These are phyloP conservation scores for Potorous gilbertii DNA, from an alignment of 2,797 vertebrate species.

Conservation along the genomic window DNA sequence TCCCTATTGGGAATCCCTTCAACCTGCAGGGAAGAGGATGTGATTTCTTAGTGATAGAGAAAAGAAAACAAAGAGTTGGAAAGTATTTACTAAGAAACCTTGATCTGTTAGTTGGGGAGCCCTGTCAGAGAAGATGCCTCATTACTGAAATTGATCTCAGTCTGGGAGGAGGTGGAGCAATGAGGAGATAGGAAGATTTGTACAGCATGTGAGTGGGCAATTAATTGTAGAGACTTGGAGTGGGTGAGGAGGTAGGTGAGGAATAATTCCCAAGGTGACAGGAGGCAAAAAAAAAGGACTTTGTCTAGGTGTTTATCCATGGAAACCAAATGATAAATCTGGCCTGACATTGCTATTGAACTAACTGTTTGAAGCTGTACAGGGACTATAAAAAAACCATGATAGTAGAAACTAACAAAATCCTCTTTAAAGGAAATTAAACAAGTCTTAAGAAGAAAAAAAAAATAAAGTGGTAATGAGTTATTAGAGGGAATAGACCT, in stretches of 20 bases:
- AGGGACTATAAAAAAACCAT: slow-evolving; percentile 39
- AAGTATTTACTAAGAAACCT: background rate
- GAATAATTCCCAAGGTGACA: slow-evolving; percentile 8
- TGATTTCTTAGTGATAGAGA: slow-evolving; percentile 4
- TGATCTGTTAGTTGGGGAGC: background rate
- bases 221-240: slow-evolving; percentile 6
- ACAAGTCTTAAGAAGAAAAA: slow-evolving; percentile 33
- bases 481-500: slow-evolving; percentile 53
- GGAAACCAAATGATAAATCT: slow-evolving; percentile 45
- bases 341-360: slow-evolving; percentile 18
- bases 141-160: slow-evolving; percentile 18
- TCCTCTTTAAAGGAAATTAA: slow-evolving; percentile 57
- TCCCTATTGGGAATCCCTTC: background rate
- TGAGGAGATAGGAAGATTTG: background rate
- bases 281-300: background rate
- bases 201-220: background rate
- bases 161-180: background rate
- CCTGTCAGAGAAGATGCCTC: background rate
- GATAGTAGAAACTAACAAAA: slow-evolving; percentile 58
- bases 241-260: background rate
- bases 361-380: slow-evolving; percentile 8
- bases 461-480: slow-evolving; percentile 40
- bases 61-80: background rate
- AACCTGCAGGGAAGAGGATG: background rate
- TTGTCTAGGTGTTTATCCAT: background rate